These are phyloP conservation scores for Chymomyza caudatula DNA, from an alignment of 2,888 invertebrate species.

Conservation along the genomic window DNA sequence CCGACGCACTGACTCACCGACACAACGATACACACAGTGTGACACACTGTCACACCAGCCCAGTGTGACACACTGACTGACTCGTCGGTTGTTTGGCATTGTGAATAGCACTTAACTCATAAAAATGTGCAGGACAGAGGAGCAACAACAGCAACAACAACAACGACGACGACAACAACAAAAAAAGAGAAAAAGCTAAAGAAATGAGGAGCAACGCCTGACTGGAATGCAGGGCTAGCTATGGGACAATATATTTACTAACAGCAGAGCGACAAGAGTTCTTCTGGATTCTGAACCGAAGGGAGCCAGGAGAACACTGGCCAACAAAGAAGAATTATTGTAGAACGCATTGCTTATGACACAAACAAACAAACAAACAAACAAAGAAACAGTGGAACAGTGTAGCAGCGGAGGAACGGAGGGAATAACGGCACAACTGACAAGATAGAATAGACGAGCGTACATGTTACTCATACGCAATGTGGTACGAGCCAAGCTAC, in stretches of 20 bases:
- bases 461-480: slow-evolving; percentile 45
- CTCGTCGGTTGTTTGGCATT: slow-evolving; percentile 23
- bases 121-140: slow-evolving; percentile 51
- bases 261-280: slow-evolving; percentile 56
- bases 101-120: slow-evolving; percentile 67
- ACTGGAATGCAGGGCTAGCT: background rate
- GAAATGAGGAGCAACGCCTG: background rate
- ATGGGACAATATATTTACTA: background rate
- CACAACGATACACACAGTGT: background rate
- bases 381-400: slow-evolving; percentile 17
- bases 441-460: slow-evolving; percentile 4
- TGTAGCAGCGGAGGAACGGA: too few relatives aligned
- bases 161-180: background rate
- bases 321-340: slow-evolving; percentile 60
- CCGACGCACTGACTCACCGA: background rate
- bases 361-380: slow-evolving; percentile 35
- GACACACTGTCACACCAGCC: background rate
- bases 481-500: slow-evolving; percentile 26
- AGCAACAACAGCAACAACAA: background rate
- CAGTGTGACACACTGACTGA: slow-evolving; percentile 1
- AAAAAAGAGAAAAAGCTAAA: background rate
- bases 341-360: slow-evolving; percentile 54
- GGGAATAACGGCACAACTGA: too few relatives aligned
- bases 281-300: too few relatives aligned
- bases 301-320: too few relatives aligned